Base-by-base conservation (phyloP, 2,113 vertebrate species). In the Ameiurus melas region DNA sequence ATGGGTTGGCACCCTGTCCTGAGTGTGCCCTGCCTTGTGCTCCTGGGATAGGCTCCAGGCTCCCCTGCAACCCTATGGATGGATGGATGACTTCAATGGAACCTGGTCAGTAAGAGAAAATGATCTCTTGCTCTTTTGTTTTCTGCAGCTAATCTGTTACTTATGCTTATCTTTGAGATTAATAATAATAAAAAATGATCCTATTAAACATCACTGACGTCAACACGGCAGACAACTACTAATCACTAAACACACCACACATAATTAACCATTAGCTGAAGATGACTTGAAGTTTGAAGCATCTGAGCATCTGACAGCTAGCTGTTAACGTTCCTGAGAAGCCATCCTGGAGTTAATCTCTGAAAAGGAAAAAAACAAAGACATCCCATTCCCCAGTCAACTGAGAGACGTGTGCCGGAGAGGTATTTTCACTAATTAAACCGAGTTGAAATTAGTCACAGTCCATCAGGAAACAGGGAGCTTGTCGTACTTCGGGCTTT, bases 381-480 rank as follows among this genome's bases (percentile, higher is more conserved):
- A 83, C 12, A 39, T 7, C 57, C 68, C 4, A 51, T 68, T 84
- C 78, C 57, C 70, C 47, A 19, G n/a, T 88, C 70, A 88, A 60
- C 84, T 30, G 70, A 12, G 51, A 51, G 36, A 64, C 55, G 30
- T 75, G 78, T 66, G 82, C 77, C n/a, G 66, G 87, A 89, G 87
- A 82, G 88, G 85, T 73, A 70, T 90, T 87, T 39, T 88, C 81
- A 51, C 86, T 92, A 88, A 91, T 91, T 90, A 89, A 92, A 90
- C 84, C 85, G 55, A 80, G 85, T 89, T 80, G 60, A 90, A 89
- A 89, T 92, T 78, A 90, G 88, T 90, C 79, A 88, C 87, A 89
- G 89, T 89, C 89, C 88, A 85, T 91, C 89, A 89, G 86, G 85
- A 90, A 90, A 92, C 79, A 88, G 36, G 83, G 68, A 85, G 84